Conservation (phyloP, 23 tunicate genomes). For the Halocynthia roretzi region DNA sequence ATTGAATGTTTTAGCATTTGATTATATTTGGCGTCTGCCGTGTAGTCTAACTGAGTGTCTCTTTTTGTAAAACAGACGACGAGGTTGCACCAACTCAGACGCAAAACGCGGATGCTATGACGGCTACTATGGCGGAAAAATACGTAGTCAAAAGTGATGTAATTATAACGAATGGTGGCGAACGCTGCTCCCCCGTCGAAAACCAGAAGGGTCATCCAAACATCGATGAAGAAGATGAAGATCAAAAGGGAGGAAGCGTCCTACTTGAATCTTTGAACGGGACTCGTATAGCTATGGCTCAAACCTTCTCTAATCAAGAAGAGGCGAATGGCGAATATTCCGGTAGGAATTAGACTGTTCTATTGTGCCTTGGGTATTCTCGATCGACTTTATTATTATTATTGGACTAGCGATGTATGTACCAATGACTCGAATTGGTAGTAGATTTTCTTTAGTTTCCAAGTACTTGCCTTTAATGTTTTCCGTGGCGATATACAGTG, state of each 20-base stretch:
- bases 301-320: neutral
- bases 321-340: neutral
- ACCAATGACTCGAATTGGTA: too few species aligned
- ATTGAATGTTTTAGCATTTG: too few species aligned
- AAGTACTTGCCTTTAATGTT: too few species aligned
- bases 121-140: neutral
- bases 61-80: too few species aligned
- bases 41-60: too few species aligned
- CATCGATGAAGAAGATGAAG: neutral
- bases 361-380: too few species aligned
- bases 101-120: neutral
- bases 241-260: neutral
- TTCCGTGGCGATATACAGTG: too few species aligned
- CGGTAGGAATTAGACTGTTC: too few species aligned
- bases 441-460: too few species aligned
- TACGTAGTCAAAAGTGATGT: neutral
- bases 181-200: neutral
- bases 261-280: neutral
- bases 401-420: too few species aligned
- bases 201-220: neutral
- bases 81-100: neutral
- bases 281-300: conserved; percentile 2
- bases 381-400: too few species aligned
- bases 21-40: too few species aligned
- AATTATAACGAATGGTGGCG: neutral